These are phyloP conservation scores for Eubucco bourcierii DNA, from an alignment of 2,113 vertebrate genomes.

Conservation along the genomic window DNA sequence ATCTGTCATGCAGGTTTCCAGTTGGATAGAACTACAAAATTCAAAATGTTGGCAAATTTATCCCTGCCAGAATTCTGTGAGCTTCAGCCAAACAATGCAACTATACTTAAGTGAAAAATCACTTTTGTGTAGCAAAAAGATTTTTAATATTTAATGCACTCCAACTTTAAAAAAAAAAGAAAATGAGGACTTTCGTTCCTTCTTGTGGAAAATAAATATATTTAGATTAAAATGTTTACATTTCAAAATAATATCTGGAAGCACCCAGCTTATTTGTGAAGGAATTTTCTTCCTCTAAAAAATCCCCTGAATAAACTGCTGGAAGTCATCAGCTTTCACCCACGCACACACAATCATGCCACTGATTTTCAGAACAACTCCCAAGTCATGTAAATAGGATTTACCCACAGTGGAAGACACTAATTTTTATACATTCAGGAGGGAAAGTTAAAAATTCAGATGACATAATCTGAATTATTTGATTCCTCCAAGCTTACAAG, in stretches of 20 bases:
- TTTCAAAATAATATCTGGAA: not conserved
- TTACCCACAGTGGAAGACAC: not conserved
- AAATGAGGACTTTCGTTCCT: not conserved
- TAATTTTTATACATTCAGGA: not conserved
- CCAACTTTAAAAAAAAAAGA: not conserved
- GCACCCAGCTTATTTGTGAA: not conserved
- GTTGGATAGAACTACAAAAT: not conserved
- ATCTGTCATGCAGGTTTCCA: not conserved
- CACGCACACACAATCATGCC: not conserved
- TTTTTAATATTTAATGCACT: no score
- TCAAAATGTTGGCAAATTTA: not conserved
- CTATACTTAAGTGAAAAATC: rapidly evolving
- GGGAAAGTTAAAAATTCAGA: not conserved
- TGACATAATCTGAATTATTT: not conserved
- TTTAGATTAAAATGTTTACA: not conserved
- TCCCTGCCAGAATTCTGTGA: not conserved
- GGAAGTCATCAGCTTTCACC: not conserved
- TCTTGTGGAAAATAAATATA: not conserved
- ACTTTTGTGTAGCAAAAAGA: not conserved
- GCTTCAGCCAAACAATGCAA: not conserved
- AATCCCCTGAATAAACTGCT: not conserved
- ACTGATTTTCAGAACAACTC: not conserved
- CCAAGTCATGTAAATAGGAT: not conserved
- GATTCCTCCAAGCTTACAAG: not conserved
- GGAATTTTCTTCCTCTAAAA: not conserved